Evolutionary conservation across 2,113 vertebrate genomes (phyloP).

Genomic region (Lophius piscatorius): DNA sequence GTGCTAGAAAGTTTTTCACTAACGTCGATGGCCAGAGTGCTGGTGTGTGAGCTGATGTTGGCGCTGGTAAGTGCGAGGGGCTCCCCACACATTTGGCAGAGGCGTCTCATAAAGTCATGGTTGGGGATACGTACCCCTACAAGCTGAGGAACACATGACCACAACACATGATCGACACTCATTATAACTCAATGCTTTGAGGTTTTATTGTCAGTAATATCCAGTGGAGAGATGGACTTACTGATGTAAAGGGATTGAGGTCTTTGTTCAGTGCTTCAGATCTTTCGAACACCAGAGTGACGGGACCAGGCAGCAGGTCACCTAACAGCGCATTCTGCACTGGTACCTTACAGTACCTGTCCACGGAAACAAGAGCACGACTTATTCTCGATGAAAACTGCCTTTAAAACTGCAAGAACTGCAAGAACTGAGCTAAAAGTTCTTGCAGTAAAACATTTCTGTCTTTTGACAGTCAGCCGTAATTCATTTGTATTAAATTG

Average conservation of each 20-base stretch:
- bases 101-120: conserved; percentile 85
- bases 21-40: conserved; percentile 87
- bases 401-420: no score
- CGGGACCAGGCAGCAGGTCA: conserved; percentile 91
- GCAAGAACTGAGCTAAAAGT: no score
- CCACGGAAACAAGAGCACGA: background rate
- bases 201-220: background rate
- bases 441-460: no score
- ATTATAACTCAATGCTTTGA: background rate
- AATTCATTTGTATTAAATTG: no score
- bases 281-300: conserved; percentile 90
- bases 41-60: conserved; percentile 88
- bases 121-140: conserved; percentile 93
- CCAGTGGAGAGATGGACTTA: conserved; percentile 62
- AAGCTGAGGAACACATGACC: conserved; percentile 75
- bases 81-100: conserved; percentile 86
- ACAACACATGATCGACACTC: background rate
- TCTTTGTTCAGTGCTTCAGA: conserved; percentile 85
- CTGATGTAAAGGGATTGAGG: conserved; percentile 93
- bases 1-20: conserved; percentile 46
- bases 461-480: no score
- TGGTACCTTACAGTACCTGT: conserved; percentile 88
- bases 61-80: conserved; percentile 94
- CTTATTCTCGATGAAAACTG: no score
- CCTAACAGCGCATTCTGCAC: conserved; percentile 83